These are phyloP conservation scores for Quadriops clusia DNA, from an alignment of 2,888 invertebrate species.

Conservation along the genomic window DNA sequence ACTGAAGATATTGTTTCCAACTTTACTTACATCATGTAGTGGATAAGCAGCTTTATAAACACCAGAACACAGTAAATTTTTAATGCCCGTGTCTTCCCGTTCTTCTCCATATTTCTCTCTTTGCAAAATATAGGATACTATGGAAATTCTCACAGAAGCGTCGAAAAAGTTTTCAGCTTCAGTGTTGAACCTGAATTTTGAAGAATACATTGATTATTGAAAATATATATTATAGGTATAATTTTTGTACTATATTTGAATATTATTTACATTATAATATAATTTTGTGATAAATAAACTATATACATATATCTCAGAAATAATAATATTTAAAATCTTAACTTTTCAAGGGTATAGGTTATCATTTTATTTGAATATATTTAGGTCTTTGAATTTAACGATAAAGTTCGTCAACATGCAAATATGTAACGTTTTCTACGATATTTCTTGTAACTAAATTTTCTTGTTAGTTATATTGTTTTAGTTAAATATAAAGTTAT, in stretches of 20 bases:
- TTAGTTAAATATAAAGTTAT: too few species aligned
- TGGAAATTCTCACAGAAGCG: slow-evolving; percentile 49
- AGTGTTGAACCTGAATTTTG: slow-evolving; percentile 46
- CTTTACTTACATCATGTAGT: slow-evolving; percentile 55
- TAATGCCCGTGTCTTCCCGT: slow-evolving; percentile 51
- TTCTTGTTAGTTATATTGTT: too few species aligned
- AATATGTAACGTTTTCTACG: too few species aligned
- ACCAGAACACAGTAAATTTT: slow-evolving; percentile 49
- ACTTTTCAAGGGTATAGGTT: too few species aligned
- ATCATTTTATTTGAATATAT: too few species aligned
- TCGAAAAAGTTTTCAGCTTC: slow-evolving; percentile 57
- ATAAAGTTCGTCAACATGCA: too few species aligned
- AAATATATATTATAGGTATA: neutral
- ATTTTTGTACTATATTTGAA: neutral
- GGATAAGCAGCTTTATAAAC: slow-evolving; percentile 63
- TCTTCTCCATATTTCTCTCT: slow-evolving; percentile 51
- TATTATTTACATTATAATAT: neutral
- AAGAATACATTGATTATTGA: slow-evolving; percentile 1
- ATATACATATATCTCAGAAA: slow-evolving; percentile 13
- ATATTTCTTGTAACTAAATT: too few species aligned
- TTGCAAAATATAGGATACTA: slow-evolving; percentile 65
- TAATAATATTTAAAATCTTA: slow-evolving; percentile 15
- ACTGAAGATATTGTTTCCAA: slow-evolving; percentile 7
- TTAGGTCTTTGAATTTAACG: too few species aligned
- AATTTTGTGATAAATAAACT: slow-evolving; percentile 8